phyloP scores from a whole-genome alignment of 1,140 invertebrate genomes.

The Bombus terrestris region DNA sequence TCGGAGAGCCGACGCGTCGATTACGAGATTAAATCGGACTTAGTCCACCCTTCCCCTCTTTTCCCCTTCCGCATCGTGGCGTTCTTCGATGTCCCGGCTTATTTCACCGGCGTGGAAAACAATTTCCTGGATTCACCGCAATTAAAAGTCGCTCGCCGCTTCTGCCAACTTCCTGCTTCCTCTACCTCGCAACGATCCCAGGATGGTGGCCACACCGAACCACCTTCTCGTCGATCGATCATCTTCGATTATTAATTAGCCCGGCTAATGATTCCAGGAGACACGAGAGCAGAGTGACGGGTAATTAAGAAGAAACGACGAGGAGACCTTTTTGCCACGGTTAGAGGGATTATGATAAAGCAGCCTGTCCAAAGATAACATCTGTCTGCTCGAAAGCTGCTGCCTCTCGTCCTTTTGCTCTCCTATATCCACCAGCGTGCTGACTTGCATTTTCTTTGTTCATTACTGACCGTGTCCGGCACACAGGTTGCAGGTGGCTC shows the following conservation, averaged over 20 bases:
- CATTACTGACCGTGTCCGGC: slow-evolving; percentile 45
- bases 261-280: slow-evolving; percentile 15
- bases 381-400: slow-evolving; percentile 10
- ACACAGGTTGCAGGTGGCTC: slow-evolving; percentile 39
- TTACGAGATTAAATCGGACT: slow-evolving; percentile 49
- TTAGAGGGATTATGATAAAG: slow-evolving; percentile 41
- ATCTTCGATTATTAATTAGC: slow-evolving; percentile 27
- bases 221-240: neutral
- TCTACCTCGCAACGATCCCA: neutral
- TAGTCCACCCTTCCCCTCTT: neutral
- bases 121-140: slow-evolving; percentile 13
- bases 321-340: slow-evolving; percentile 1
- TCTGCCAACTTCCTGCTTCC: neutral
- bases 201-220: too few relatives aligned
- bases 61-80: neutral
- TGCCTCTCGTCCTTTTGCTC: neutral
- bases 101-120: slow-evolving; percentile 23
- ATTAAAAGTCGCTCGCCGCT: slow-evolving; percentile 16
- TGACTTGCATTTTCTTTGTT: slow-evolving; percentile 61
- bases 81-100: neutral
- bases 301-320: slow-evolving; percentile 27
- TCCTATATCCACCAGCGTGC: neutral
- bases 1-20: slow-evolving; percentile 26
- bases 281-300: neutral
- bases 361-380: slow-evolving; percentile 43